Evolutionary conservation across 2,888 invertebrate genomes (phyloP), one percentile per base, ranked within the genome.

Genomic region (Lycocerus yunnanus): DNA sequence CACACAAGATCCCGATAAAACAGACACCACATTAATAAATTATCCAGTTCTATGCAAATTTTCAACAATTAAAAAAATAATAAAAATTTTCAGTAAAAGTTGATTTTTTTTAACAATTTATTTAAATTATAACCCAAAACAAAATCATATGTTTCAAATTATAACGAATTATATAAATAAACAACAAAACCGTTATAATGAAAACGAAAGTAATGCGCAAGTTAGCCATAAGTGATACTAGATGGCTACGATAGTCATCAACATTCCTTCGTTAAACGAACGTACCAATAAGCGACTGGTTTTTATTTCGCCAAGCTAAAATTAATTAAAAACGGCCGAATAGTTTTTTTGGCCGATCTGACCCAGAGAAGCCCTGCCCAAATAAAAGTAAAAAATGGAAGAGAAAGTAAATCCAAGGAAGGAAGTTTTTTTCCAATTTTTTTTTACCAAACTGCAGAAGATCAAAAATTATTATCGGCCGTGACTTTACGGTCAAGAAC

Each of bases 1-100:
- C 74, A 67, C 75, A 69, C 71, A 43, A 66, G 75, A 72, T 75
- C 75, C 67, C 61, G 69, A 60, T 66, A 20, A 58, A 67, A 59
- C 72, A 71, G 75, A 78, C 77, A 78, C 75, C 61, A 60, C 11
- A 43, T 74, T 69, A 74, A 77, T 71, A 76, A 77, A 78, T 75
- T 69, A 63, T 24, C 61, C 21, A 67, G 67, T 66, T 24, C 59
- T 60, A 43, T 69, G 69, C 69, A 66, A 69, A 69, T 70, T 18
- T 16, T n/a, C 27, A 6, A n/a, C 43, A 43, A 43, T 43, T 43
- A 43, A n/a, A 43, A 43, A n/a, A 43, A 43, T n/a, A 43, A 43
- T 43, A 43, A 43, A 43, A n/a, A n/a, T 43, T 43, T 43, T 43
- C 43, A 43, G 43, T 43, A 43, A 43, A 43, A 43, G 43, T 43